Base-by-base conservation (phyloP, 2,113 vertebrate genomes). In the Grantiella picta region DNA sequence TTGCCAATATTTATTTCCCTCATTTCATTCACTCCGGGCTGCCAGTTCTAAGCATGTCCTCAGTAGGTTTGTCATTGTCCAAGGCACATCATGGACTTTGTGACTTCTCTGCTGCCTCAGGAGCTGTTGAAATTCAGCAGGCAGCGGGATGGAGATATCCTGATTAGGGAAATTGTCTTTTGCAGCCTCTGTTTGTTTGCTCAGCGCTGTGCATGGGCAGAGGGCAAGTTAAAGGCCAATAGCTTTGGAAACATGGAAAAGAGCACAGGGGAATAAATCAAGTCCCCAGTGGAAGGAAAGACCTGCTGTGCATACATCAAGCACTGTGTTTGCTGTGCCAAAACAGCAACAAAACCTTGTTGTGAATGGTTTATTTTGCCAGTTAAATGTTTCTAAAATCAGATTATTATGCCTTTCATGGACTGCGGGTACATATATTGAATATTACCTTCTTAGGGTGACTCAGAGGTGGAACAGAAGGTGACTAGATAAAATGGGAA, bases 111-210 rank as follows among this genome's bases (percentile, higher is more conserved):
- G 36, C 65, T 86, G 89, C 81, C n/a, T 84, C 69, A 11, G 82
- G 64, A 96, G 79, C 86, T 82, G 73, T 27, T 75, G 68, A 90
- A 92, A 77, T 60, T 60, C 72, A 82, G 27, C 49, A 35, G 50
- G 66, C 75, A 73, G 69, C 76, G 63, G 77, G 31, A 76, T 27
- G 49, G 42, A 29, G 61, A 29, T 45, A 18, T 42, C 90, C 87
- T 69, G 70, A 65, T 87, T 21, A 85, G 40, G 28, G 45, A 94
- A 66, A 84, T 79, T 52, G 17, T 60, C 52, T 92, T 86, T 24
- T 80, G 38, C 31, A 81, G 8, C 15, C n/a, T 82, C 84, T 94
- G 57, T 93, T 90, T 95, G 35, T 92, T 95, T 96, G 38, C 59
- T 66, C 45, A 92, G 40, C 61, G 16, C 42, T 36, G 33, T 89